Conservation (phyloP, 1,140 invertebrate species). For the Pseudoatta argentina region DNA sequence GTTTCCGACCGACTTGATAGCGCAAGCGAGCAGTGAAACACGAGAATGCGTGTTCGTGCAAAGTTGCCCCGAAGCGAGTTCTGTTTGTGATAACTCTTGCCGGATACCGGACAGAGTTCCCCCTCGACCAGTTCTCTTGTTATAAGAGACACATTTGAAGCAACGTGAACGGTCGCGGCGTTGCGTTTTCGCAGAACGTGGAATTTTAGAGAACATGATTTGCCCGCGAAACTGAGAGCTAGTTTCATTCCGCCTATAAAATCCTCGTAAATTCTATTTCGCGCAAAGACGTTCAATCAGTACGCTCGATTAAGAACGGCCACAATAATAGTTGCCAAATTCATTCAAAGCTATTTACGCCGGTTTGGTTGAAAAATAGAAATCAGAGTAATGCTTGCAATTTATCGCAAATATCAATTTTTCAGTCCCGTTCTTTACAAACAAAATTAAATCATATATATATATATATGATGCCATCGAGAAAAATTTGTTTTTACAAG, state of each 20-base stretch:
- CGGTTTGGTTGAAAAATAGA: background rate
- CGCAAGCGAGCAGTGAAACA: conserved; percentile 38
- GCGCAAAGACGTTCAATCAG: background rate
- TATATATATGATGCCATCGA: background rate
- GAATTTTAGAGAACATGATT: background rate
- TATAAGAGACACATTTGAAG: conserved; percentile 3
- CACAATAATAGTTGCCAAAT: conserved; percentile 1
- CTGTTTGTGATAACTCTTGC: conserved; percentile 42
- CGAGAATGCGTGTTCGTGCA: conserved; percentile 41
- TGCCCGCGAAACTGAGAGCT: background rate
- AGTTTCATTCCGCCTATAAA: background rate
- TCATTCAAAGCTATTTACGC: background rate
- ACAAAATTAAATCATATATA: conserved; percentile 1
- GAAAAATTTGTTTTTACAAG: background rate
- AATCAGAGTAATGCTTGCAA: background rate
- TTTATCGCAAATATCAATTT: background rate
- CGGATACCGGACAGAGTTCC: background rate
- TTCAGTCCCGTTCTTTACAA: background rate
- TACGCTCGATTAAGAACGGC: background rate
- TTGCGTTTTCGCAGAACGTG: background rate
- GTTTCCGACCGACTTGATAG: conserved; percentile 59
- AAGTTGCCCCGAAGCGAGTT: conserved; percentile 26
- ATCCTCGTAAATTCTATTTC: background rate
- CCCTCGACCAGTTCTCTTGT: conserved; percentile 10
- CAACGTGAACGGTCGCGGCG: background rate